Evolutionary conservation across 2,797 vertebrate genomes (phyloP), one percentile per base, ranked within the genome.

Genomic region (Orestias chungarensis): DNA sequence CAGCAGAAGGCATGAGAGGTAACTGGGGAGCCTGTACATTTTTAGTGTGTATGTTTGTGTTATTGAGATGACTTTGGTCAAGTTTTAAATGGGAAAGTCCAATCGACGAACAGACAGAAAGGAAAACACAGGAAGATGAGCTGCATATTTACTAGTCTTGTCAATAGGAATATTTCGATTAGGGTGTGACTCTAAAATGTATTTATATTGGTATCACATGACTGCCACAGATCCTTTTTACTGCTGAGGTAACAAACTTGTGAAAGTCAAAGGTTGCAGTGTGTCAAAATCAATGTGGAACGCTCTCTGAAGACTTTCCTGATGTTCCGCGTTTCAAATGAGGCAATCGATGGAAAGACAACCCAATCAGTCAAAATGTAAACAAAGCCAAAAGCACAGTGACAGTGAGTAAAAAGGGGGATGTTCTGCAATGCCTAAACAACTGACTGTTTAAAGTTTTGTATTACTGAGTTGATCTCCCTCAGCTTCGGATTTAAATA

Each of bases 1-100:
- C 81, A 91, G 91, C 92, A 93, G 92, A 87, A 92, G 92, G 91
- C 88, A 83, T 81, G 86, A 89, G 85, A 89, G 89, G 90, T 88
- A 92, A 92, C 91, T 87, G 68, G 91, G 89, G 91, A 91, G 85
- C 76, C 70, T 74, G 78, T 73, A 75, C 67, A 78, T 72, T 67
- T 75, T 55, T 74, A 66, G 73, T 74, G 66, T 46, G 57, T 69
- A 64, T 78, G 86, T 80, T 68, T 78, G 87, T 90, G 91, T 92
- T 92, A 91, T 92, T 91, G 90, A 92, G 92, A 85, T 92, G 91
- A 93, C 92, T 93, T 93, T 93, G 92, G 89, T 88, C 87, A 91
- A 93, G 89, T 93, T 90, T 79, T 80, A 74, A 92, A 88, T 73
- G 44, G 62, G 70, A 90, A 84, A 88, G 88, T 92, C 88, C 89